Base-by-base conservation (phyloP, 2,888 invertebrate genomes). In the Pristionchus mayeri region DNA sequence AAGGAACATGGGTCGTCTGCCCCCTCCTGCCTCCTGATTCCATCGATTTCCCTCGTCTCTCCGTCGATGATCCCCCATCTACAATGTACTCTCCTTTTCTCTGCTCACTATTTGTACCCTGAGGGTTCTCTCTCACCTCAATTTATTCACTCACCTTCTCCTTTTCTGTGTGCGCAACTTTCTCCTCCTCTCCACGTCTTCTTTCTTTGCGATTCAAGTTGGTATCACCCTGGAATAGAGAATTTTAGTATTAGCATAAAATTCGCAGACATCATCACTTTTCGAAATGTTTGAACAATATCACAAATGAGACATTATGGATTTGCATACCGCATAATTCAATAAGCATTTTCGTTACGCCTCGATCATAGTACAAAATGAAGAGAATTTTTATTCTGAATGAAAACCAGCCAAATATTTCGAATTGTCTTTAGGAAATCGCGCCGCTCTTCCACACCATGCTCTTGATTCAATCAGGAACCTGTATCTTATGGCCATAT, bases 31-130 rank as follows among this genome's bases (percentile, higher is more conserved):
- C 40, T 80, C 57, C 18, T 80, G 34, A 80, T 52, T 78, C 50
- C 76, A 50, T 78, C 76, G 48, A 50, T 30, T 50, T 4, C 76
- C 80, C n/a, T 57, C 54, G n/a, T 80, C 57, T 80, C 80, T 24
- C 16, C 80, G 18, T 76, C 76, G 76, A 76, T 52, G 48, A 54
- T 80, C 80, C 24, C 54, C 80, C 76, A 78, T 78, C 76, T 78
- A 27, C 50, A 78, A 78, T 52, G 24, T 21, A 78, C 24, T 78
- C 76, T 30, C 27, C 48, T 18, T 50, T 30, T 50, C 76, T 18
- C n/a, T 24, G 18, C 30, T 50, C 34, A 13, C 7, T 50, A 18
- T 50, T 78, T 78, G 50, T 30, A 16, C 48, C 34, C 37, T 40
- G 21, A 44, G 40, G 71, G 37, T n/a, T 50, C 76, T 50, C 27